A percentile compares a stretch with the other conserved stretches of the same genome.
Conservation (phyloP, 2,797 vertebrate genomes). For the Pseudomugil tenellus region DNA sequence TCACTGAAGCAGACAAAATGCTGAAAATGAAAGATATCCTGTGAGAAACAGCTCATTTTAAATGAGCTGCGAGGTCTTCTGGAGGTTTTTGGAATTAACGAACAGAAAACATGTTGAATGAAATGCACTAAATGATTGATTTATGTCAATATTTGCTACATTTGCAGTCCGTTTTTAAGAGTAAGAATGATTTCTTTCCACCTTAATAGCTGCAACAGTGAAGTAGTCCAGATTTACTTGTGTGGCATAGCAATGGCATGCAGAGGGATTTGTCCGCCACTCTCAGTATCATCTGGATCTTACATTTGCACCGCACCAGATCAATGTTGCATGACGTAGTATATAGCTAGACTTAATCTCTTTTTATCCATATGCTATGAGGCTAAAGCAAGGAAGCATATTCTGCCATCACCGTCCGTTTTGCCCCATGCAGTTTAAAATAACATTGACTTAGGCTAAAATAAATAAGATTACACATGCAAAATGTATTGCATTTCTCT, state of each 20-base stretch:
- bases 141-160: neutral
- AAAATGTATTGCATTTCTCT: slow-evolving; percentile 38
- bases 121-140: neutral
- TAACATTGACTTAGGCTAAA: slow-evolving; percentile 19
- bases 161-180: neutral
- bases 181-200: neutral
- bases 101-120: slow-evolving; percentile 8
- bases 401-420: slow-evolving; percentile 47
- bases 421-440: slow-evolving; percentile 3
- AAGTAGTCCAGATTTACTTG: neutral
- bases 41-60: neutral
- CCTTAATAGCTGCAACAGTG: neutral
- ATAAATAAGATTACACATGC: slow-evolving; percentile 47
- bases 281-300: slow-evolving; percentile 32
- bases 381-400: slow-evolving; percentile 19
- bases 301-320: slow-evolving; percentile 22
- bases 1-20: neutral
- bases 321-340: slow-evolving; percentile 43
- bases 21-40: neutral
- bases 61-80: slow-evolving; percentile 41
- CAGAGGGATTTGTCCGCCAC: neutral
- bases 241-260: neutral
- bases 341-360: slow-evolving; percentile 49
- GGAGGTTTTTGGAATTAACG: slow-evolving; percentile 48
- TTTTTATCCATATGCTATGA: slow-evolving; percentile 59